phyloP scores from a whole-genome alignment of 37 sponge, comb jelly and placozoan genomes.

The Cliona cf. orientalis region DNA sequence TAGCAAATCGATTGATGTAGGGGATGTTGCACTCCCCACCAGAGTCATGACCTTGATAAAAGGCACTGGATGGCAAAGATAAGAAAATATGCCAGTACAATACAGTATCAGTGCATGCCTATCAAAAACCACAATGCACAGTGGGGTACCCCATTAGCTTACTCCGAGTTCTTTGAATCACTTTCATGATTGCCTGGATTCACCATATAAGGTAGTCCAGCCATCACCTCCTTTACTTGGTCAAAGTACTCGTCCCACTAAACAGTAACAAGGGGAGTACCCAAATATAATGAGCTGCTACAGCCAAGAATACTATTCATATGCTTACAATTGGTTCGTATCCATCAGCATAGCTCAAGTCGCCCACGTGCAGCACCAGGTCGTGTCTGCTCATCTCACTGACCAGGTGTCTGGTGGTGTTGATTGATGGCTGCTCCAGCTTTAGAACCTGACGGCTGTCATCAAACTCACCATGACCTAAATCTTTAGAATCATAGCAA shows the following conservation, averaged over 20 bases:
- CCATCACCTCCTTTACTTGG: conserved; percentile 47
- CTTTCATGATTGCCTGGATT: conserved; percentile 83
- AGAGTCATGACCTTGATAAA: conserved; percentile 54
- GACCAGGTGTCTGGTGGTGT: conserved; percentile 44
- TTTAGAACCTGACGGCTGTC: conserved; percentile 4
- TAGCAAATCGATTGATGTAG: conserved; percentile 65
- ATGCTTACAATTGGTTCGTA: conserved; percentile 28
- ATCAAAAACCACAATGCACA: not conserved
- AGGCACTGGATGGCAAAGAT: conserved; percentile 2
- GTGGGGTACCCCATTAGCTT: no score
- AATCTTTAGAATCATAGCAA: conserved; percentile 29
- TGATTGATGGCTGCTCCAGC: conserved; percentile 50
- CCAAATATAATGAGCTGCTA: not conserved
- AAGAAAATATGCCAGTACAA: not conserved
- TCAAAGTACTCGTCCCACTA: conserved; percentile 86
- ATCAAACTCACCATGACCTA: conserved; percentile 53
- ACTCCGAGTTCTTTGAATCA: conserved; percentile 65
- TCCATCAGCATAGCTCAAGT: conserved; percentile 67
- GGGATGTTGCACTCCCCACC: conserved; percentile 89
- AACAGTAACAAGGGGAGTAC: not conserved
- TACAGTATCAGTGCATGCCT: not conserved
- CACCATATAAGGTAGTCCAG: conserved; percentile 70
- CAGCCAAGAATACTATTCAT: not conserved
- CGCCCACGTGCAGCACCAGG: conserved; percentile 71
- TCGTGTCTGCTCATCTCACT: conserved; percentile 23